phyloP scores from a whole-genome alignment of 2,797 vertebrate species.

The Trichosurus vulpecula region DNA sequence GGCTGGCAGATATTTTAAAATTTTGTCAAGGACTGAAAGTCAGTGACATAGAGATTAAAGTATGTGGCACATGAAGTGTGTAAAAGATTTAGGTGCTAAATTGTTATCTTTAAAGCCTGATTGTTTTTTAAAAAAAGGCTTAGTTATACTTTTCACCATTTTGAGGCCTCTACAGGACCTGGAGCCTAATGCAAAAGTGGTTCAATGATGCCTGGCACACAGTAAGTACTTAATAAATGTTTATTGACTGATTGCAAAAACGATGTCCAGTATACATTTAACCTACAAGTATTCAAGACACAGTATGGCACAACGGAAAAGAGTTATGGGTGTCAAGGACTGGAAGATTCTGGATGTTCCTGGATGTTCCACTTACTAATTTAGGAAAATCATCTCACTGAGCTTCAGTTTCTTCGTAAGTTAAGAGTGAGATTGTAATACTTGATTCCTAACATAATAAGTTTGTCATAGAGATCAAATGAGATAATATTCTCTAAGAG shows the following conservation, averaged over 20 bases:
- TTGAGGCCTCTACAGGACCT: background rate
- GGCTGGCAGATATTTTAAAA: slow-evolving; percentile 22
- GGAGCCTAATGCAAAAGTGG: background rate
- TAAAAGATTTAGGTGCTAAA: background rate
- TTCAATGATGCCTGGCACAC: background rate
- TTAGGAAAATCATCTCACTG: background rate
- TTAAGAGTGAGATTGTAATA: background rate
- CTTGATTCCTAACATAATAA: background rate
- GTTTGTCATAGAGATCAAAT: background rate
- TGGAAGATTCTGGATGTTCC: background rate
- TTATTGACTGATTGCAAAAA: background rate
- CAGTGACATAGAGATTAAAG: background rate
- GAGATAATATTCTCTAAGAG: background rate
- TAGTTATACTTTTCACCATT: background rate
- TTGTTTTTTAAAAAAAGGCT: background rate
- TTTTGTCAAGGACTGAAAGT: background rate
- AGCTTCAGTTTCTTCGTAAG: background rate
- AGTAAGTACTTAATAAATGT: background rate
- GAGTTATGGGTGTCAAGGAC: background rate
- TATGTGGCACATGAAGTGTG: background rate
- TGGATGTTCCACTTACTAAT: background rate
- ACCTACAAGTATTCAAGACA: background rate
- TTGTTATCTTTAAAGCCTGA: background rate
- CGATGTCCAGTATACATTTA: background rate
- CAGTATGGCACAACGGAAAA: background rate